Base-by-base conservation (phyloP, 2,888 invertebrate species). In the Caenorhabditis drosophilae region DNA sequence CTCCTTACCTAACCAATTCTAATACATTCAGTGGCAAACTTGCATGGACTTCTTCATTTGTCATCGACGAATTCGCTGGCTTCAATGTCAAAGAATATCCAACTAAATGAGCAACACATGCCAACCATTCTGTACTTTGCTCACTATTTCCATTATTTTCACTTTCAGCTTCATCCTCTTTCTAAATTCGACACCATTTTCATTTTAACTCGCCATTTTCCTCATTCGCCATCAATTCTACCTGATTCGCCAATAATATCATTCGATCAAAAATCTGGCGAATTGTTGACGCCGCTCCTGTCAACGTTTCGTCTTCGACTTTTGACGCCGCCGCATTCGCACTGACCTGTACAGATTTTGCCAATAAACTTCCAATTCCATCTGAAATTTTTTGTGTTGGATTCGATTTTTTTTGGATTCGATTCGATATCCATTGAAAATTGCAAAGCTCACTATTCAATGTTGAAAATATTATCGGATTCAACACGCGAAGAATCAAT, bases 321-420 rank as follows among this genome's bases (percentile, higher is more conserved):
- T 47, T 53, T 12, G 70, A 57, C 31, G 66, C 66, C 0, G 63
- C 67, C 22, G 58, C 23, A 26, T 70, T 70, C 15, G 70, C 70
- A 20, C 52, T 42, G 4, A 59, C 49, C 44, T 70, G 70, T 2
- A 70, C 64, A 12, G 35, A 44, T 41, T 70, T 70, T 20, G 70
- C 70, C 16, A 70, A 35, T 20, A 42, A 49, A 49, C 67, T 61
- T 18, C 63, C 67, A 11, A 54, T 38, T 55, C 55, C 64, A 12
- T 25, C 46, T 31, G 22, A 46, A 46, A 23, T 9, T n/a, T n/a
- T n/a, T n/a, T n/a, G n/a, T n/a, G n/a, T n/a, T n/a, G n/a, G n/a
- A n/a, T n/a, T n/a, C n/a, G n/a, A n/a, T n/a, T n/a, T n/a, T n/a
- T n/a, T n/a, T n/a, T 16, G n/a, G 4, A 46, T 7, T 26, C 6